Evolutionary conservation across 1,140 invertebrate species (phyloP).

Genomic region (Drosophila parabipectinata): DNA sequence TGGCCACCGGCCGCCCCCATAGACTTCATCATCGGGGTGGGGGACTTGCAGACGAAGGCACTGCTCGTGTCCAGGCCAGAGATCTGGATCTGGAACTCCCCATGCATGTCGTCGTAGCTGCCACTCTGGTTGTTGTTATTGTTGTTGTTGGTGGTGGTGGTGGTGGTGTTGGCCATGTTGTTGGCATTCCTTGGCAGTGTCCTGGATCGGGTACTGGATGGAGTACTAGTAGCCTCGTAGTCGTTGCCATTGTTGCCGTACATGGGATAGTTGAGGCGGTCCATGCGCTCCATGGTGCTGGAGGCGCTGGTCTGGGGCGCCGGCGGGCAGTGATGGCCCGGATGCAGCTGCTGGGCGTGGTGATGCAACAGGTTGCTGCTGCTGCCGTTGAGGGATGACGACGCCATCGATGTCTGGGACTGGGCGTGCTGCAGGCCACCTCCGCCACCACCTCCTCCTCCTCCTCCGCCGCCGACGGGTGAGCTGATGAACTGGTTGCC

Average conservation of each 20-base stretch:
- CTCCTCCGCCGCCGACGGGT: neutral
- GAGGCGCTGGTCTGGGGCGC: slow-evolving; percentile 78
- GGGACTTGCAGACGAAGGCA: slow-evolving; percentile 86
- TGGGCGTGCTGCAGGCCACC: slow-evolving; percentile 83
- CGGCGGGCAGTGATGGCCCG: slow-evolving; percentile 61
- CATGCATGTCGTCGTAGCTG: slow-evolving; percentile 79
- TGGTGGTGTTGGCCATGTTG: slow-evolving; percentile 55
- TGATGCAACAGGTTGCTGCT: slow-evolving; percentile 69
- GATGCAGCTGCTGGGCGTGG: slow-evolving; percentile 39
- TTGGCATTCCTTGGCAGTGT: slow-evolving; percentile 84
- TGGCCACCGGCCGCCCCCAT: slow-evolving; percentile 6
- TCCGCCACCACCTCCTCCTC: neutral
- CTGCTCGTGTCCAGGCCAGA: slow-evolving; percentile 85
- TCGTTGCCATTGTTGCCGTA: slow-evolving; percentile 59
- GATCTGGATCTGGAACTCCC: slow-evolving; percentile 80
- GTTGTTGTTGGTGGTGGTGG: slow-evolving; percentile 69
- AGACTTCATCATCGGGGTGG: slow-evolving; percentile 85
- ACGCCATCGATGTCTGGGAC: slow-evolving; percentile 85
- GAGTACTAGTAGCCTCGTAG: slow-evolving; percentile 52
- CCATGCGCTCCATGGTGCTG: slow-evolving; percentile 80
- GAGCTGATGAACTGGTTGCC: slow-evolving; percentile 36
- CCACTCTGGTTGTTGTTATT: slow-evolving; percentile 77
- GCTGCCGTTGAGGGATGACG: slow-evolving; percentile 83
- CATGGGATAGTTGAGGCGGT: slow-evolving; percentile 62
- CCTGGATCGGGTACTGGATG: slow-evolving; percentile 56